phyloP scores from a whole-genome alignment of 1,140 invertebrate genomes.

The Hyphantria cunea region DNA sequence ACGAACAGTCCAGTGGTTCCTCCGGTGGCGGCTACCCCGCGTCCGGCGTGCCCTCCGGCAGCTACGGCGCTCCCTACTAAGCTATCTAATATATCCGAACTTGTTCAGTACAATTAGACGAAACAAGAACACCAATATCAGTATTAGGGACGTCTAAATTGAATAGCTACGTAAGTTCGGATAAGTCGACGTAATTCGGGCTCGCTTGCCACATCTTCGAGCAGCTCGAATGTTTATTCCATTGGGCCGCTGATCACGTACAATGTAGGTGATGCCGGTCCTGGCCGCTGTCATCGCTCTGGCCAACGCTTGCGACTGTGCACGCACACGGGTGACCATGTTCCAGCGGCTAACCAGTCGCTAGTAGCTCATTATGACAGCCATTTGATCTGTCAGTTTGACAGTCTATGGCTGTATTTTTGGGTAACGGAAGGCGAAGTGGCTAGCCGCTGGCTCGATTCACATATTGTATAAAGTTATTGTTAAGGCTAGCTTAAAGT shows the following conservation, averaged over 20 bases:
- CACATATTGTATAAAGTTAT: slow-evolving; percentile 77
- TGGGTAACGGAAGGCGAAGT: slow-evolving; percentile 52
- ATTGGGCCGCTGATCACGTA: slow-evolving; percentile 61
- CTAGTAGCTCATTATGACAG: slow-evolving; percentile 31
- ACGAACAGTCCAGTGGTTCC: slow-evolving; percentile 75
- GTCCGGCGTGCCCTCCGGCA: slow-evolving; percentile 77
- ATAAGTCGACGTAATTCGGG: slow-evolving; percentile 56
- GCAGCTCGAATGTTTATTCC: slow-evolving; percentile 58
- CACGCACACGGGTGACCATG: slow-evolving; percentile 67
- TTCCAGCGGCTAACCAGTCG: slow-evolving; percentile 66
- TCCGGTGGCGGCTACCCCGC: slow-evolving; percentile 80
- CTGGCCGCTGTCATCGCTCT: slow-evolving; percentile 46
- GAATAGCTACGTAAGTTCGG: slow-evolving; percentile 25
- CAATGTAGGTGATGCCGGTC: slow-evolving; percentile 74
- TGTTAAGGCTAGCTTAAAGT: slow-evolving; percentile 71
- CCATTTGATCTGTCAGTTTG: slow-evolving; percentile 38
- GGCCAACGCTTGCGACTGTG: slow-evolving; percentile 77
- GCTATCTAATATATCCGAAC: slow-evolving; percentile 41
- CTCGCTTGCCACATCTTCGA: slow-evolving; percentile 44
- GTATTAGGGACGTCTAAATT: slow-evolving; percentile 21
- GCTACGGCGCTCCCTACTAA: slow-evolving; percentile 84
- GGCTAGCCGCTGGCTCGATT: slow-evolving; percentile 64
- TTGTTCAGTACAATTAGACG: slow-evolving; percentile 27
- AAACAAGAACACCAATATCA: background rate
- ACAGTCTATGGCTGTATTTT: slow-evolving; percentile 38